phyloP scores from a whole-genome alignment of 2,888 invertebrate genomes.

The Eilema caniola region DNA sequence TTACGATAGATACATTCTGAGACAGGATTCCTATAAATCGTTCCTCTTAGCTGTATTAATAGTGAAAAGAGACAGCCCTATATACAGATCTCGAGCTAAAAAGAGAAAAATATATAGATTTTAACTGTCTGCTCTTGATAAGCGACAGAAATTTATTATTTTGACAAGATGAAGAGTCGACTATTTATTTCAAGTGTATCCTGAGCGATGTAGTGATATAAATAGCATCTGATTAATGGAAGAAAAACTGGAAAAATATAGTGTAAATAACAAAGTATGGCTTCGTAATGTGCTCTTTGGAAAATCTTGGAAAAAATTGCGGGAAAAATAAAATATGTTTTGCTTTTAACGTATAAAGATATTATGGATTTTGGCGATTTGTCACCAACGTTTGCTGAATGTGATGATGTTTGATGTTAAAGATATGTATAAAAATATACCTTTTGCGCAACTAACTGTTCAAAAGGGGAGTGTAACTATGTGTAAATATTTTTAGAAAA shows the following conservation, averaged over 20 bases:
- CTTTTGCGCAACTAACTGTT: not conserved
- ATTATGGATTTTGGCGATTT: not conserved
- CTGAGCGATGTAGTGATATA: constrained; percentile 37
- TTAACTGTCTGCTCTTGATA: constrained; percentile 33
- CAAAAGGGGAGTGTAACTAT: not conserved
- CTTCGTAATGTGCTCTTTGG: constrained; percentile 19
- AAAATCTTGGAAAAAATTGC: constrained; percentile 15
- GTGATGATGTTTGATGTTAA: not conserved
- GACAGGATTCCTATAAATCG: constrained; percentile 35
- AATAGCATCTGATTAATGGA: constrained; percentile 47
- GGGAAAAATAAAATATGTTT: constrained; percentile 6
- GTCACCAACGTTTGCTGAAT: not conserved
- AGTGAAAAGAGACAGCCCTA: constrained; percentile 31
- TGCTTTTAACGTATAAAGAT: constrained; percentile 8
- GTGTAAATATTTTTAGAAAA: not conserved
- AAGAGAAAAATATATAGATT: constrained; percentile 25
- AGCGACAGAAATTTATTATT: constrained; percentile 50
- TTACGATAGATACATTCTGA: constrained; percentile 42
- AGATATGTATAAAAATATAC: not conserved
- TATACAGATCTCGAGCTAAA: constrained; percentile 12
- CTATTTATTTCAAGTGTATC: constrained; percentile 49
- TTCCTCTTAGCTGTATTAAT: constrained; percentile 43
- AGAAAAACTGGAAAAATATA: constrained; percentile 23
- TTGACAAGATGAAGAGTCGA: constrained; percentile 54
- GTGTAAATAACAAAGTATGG: constrained; percentile 14